Evolutionary conservation across 2,888 invertebrate genomes (phyloP).

Genomic region (Malachius bipustulatus): DNA sequence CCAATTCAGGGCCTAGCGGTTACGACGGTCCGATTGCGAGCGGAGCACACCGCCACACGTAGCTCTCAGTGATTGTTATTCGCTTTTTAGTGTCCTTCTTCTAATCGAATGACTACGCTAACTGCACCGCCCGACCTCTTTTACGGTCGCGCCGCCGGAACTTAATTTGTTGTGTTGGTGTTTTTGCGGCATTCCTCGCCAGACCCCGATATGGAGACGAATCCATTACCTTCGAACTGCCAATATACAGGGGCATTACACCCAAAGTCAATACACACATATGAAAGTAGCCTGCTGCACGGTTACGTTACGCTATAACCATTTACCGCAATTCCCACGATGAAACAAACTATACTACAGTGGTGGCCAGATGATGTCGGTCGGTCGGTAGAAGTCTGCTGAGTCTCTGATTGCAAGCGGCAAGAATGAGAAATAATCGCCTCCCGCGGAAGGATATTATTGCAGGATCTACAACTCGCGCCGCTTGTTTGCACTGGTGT

Average conservation of each 20-base stretch:
- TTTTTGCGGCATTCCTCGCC: constrained; percentile 30
- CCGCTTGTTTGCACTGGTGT: no score
- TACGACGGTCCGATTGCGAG: no score
- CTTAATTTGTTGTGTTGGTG: constrained; percentile 33
- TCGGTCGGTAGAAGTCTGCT: no score
- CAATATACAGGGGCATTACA: constrained; percentile 35
- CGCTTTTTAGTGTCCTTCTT: no score
- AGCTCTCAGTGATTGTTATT: no score
- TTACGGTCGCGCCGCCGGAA: constrained; percentile 23
- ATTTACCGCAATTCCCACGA: constrained; percentile 34
- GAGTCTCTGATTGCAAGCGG: constrained; percentile 19
- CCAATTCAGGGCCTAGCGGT: no score
- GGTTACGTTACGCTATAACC: constrained; percentile 35
- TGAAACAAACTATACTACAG: no score
- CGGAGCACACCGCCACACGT: no score
- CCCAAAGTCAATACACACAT: constrained; percentile 36
- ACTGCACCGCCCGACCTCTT: no score
- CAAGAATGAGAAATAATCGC: constrained; percentile 36
- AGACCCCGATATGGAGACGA: constrained; percentile 25
- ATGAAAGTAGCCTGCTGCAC: constrained; percentile 26
- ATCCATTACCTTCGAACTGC: constrained; percentile 34
- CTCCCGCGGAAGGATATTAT: constrained; percentile 35
- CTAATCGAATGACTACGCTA: no score
- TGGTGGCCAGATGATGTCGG: constrained; percentile 29
- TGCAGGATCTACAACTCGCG: no score